Base-by-base conservation (phyloP, 2,113 vertebrate species). In the Cichladusa arquata region DNA sequence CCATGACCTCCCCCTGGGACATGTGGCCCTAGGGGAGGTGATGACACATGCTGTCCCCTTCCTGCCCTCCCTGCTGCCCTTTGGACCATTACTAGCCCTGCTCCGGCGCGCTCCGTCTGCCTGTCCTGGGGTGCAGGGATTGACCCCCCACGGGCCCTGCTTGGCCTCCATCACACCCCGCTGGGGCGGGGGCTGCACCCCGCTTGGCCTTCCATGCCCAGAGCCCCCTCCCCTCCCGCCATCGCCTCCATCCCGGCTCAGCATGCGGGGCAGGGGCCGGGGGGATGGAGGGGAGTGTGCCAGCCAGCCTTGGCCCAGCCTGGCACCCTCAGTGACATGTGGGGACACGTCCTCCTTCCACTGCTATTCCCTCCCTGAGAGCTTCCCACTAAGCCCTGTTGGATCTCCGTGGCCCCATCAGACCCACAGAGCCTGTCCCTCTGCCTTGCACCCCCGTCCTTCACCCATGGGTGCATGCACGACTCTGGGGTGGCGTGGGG, bases 41-140 rank as follows among this genome's bases (percentile, higher is more conserved):
- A 0, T 18, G 51, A 47, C 10, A 4, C 5, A 6, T 2, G 67
- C 25, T 1, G 53, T 20, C 23, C 62, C 24, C 23, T 20, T 51
- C 36, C 24, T 83, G 24, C 45, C 72, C 81, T 13, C 76, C 19
- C 70, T 40, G 36, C 47, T 85, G 81, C 86, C 86, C 84, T 66
- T 26, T 88, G 91, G 79, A 86, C 96, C 96, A 95, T 98, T 96
- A 97, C 97, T 96, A 97, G 97, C 97, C 96, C 95, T 94, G 95
- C 92, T 95, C 94, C 16, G 42, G 96, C 19, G 53, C 45, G 94
- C 93, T 96, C 89, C 4, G 22, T 33, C 74, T 53, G 6, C 74
- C 86, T n/a, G 67, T 10, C 45, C 73, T 8, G 19, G 92, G 70
- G 44, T 0, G 6, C 62, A 69, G 76, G 47, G 91, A 72, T 83